Evolutionary conservation across 2,113 vertebrate genomes (phyloP).

Genomic region (Lagopus leucura): DNA sequence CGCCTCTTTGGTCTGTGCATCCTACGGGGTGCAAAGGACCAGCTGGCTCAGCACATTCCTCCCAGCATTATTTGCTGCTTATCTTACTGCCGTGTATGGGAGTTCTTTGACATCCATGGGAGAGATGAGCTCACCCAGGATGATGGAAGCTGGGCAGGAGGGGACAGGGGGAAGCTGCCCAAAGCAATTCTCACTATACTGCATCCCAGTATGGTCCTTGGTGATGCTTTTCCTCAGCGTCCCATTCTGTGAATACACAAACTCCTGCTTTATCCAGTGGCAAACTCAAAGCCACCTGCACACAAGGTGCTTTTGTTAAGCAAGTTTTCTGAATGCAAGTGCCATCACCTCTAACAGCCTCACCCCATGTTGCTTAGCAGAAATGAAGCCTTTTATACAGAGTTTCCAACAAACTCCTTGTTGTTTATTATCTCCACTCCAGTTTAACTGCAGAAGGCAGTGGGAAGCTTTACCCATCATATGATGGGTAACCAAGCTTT

Average conservation of each 20-base stretch:
- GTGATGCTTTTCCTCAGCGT: neutral
- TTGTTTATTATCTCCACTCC: neutral
- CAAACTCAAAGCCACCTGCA: neutral
- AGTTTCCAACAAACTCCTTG: neutral
- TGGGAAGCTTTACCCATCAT: neutral
- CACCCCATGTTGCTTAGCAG: neutral
- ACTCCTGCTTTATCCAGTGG: neutral
- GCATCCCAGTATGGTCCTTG: neutral
- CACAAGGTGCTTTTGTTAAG: neutral
- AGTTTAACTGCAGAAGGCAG: neutral
- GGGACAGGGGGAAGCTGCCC: neutral
- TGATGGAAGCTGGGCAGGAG: neutral
- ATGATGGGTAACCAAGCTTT: neutral
- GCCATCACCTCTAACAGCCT: neutral
- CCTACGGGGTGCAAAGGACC: slow-evolving; percentile 67
- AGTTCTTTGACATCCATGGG: slow-evolving; percentile 39
- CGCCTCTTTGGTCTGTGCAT: slow-evolving; percentile 68
- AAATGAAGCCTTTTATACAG: neutral
- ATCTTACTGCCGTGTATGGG: neutral
- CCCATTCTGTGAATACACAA: rapidly evolving
- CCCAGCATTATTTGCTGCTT: slow-evolving; percentile 48
- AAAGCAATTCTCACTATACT: neutral
- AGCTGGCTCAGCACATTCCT: slow-evolving; percentile 74
- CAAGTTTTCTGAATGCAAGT: neutral
- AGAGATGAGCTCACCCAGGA: slow-evolving; percentile 39